phyloP scores from a whole-genome alignment of 2,113 vertebrate genomes.

The Apaloderma vittatum region DNA sequence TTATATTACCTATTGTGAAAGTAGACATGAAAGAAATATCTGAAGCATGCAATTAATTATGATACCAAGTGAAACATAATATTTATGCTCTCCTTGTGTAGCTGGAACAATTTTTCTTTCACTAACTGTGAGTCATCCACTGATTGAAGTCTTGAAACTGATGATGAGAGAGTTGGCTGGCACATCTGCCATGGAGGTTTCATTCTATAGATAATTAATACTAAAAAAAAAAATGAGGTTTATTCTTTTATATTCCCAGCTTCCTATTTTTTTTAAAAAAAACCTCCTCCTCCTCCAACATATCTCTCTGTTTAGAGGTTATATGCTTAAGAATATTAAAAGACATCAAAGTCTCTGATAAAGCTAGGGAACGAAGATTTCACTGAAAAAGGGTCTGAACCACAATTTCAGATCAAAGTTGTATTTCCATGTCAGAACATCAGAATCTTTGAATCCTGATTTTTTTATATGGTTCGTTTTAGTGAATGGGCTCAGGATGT shows the following conservation, averaged over 20 bases:
- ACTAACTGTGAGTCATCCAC: constrained; percentile 70
- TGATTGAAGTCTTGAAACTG: constrained; percentile 77
- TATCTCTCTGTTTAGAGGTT: constrained; percentile 30
- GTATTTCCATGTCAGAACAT: not conserved
- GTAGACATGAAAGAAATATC: constrained; percentile 79
- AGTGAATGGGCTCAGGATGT: not conserved
- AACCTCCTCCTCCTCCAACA: not conserved
- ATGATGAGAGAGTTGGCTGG: constrained; percentile 49
- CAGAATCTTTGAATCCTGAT: not conserved
- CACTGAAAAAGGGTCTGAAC: not conserved
- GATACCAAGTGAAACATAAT: constrained; percentile 79
- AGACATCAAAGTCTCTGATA: constrained; percentile 28
- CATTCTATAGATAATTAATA: constrained; percentile 67
- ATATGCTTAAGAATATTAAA: constrained; percentile 41
- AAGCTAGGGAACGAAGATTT: constrained; percentile 1
- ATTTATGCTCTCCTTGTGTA: constrained; percentile 70
- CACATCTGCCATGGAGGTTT: constrained; percentile 16
- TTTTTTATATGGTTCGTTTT: not conserved
- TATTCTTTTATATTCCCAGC: constrained; percentile 50
- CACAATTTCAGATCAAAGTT: not conserved
- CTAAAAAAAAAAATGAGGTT: constrained; percentile 24
- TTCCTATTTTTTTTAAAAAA: constrained; percentile 52
- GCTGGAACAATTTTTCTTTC: constrained; percentile 72
- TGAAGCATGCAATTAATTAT: constrained; percentile 82
- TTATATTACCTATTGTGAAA: constrained; percentile 81